Evolutionary conservation across 2,113 vertebrate species (phyloP).

Genomic region (Telmatochromis sp.): DNA sequence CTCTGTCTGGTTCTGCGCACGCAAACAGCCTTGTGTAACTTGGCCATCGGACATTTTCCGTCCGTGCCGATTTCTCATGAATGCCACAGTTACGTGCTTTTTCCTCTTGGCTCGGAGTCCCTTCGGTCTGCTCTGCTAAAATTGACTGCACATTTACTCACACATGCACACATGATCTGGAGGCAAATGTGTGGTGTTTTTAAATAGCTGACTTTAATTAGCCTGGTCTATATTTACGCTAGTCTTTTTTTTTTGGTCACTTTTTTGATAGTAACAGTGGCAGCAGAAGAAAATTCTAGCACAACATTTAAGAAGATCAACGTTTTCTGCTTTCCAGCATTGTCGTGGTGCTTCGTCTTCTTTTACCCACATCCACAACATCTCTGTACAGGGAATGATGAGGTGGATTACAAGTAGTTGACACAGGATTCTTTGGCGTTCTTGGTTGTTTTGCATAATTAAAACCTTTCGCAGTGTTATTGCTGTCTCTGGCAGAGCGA

Average conservation of each 20-base stretch:
- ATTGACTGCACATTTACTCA: conserved; percentile 11
- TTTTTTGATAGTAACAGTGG: not conserved
- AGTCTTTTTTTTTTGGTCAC: not conserved
- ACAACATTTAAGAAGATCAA: not conserved
- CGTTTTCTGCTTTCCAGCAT: not conserved
- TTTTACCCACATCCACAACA: not conserved
- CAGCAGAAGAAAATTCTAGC: not conserved
- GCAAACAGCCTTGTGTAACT: conserved; percentile 48
- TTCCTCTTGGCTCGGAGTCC: conserved; percentile 22
- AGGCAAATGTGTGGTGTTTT: not conserved
- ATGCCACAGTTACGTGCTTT: conserved; percentile 16
- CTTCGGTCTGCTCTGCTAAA: conserved; percentile 7
- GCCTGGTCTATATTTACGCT: not conserved
- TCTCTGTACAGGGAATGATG: not conserved
- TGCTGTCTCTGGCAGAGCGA: not conserved
- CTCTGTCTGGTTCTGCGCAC: conserved; percentile 59
- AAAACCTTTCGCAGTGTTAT: not conserved
- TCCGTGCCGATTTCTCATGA: conserved; percentile 37
- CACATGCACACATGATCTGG: not conserved
- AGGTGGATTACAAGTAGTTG: not conserved
- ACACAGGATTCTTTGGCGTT: not conserved
- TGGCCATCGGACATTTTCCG: conserved; percentile 66
- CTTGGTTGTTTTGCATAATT: not conserved
- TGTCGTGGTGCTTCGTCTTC: not conserved
- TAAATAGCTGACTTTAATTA: not conserved